Base-by-base conservation (phyloP, 1,140 invertebrate genomes). In the Ips typographus region DNA sequence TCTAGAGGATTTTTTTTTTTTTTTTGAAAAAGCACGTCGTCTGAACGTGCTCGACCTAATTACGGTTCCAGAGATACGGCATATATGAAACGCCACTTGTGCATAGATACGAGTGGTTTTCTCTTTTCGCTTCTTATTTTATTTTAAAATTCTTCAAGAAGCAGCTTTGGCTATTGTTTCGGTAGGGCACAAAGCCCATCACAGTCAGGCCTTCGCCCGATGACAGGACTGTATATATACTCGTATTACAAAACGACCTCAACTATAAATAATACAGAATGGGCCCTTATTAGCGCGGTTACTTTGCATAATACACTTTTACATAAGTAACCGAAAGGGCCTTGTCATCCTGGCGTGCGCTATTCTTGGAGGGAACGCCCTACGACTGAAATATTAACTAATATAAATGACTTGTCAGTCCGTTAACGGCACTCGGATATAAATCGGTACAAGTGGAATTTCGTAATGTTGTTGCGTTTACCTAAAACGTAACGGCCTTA, bases 1-100 rank as follows among this genome's bases (percentile, higher is more conserved):
- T 37, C 4, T 44, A 37, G 42, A 37, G 58, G 41, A 6, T 61
- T 61, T 22, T 22, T 22, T 22, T 22, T n/a, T 22, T 22, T 22
- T 22, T 22, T 22, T 61, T 47, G 58, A 61, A 61, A 61, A 61
- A 61, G 58, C 58, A 61, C 58, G 58, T 61, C 58, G 22, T 61
- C 41, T 61, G 37, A 61, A 44, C 58, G 58, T 61, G 8, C 58
- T 61, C 58, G 58, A 61, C 58, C 58, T 43, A 61, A 61, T 61
- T 61, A 61, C 42, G 38, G 40, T 22, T 43, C 41, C 37, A 61
- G 58, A 61, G 58, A 61, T 61, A 61, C 58, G 43, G 58, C 58
- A 61, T 61, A 43, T 61, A 55, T 55, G 58, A 61, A 61, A 55
- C 38, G 58, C 58, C 58, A 61, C 58, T 61, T 61, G n/a, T 59